Evolutionary conservation across 2,113 vertebrate genomes (phyloP), one percentile per base, ranked within the genome.

Genomic region (Myiozetetes cayanensis): DNA sequence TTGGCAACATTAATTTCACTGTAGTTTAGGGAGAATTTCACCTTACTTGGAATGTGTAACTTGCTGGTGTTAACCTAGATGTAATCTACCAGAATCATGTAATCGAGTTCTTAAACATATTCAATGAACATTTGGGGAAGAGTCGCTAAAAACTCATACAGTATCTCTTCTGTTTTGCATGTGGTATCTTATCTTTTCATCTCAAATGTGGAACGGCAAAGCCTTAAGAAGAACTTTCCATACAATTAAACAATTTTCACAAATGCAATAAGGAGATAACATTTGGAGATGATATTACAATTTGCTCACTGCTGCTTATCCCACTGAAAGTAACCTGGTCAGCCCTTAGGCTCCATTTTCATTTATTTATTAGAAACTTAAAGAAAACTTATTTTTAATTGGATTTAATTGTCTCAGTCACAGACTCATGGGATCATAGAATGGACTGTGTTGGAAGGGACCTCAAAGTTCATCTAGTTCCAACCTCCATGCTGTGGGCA

Each of bases 1-100:
- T 83, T 96, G 96, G 92, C 96, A 96, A 63, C 77, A 94, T 93
- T 95, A 94, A 97, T 98, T 97, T 95, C 89, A 62, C 70, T 95
- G 53, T 67, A 93, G 71, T 97, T 97, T 92, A 53, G 21, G 87
- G 50, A 96, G 86, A 97, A 97, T 97, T 98, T 98, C 96, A 96
- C 96, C 77, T 97, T 96, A 95, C 74, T 95, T 68, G 18, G 79
- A 90, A n/a, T 65, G 59, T 96, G 72, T 96, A 97, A 74, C 80
- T 96, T 94, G 56, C 73, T 97, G 97, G 88, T 90, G 31, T 50
- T 79, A 85, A 86, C 56, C 75, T 95, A 96, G 76, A 27, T 80
- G 24, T 96, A 97, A 97, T 96, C 93, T 91, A 91, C 56, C 85
- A 94, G 41, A 63, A 95, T 75, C 33, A 10, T n/a, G n/a, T 94